A percentile compares a stretch with the other conserved stretches of the same genome.
phyloP scores from a whole-genome alignment of 2,888 invertebrate species.

The Orchesellides sinensis region DNA sequence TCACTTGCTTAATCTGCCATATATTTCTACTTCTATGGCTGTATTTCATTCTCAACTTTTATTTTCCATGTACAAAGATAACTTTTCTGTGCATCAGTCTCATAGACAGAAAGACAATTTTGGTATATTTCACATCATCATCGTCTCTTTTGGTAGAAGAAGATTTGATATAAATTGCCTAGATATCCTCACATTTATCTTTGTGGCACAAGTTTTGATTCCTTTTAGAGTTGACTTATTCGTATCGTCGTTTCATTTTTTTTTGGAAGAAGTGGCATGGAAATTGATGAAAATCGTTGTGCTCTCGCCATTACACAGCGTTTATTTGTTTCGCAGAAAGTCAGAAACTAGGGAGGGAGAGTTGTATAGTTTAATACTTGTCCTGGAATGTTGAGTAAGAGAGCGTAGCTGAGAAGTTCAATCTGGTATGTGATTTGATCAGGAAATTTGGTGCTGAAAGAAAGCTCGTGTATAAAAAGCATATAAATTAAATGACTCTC shows the following conservation, averaged over 20 bases:
- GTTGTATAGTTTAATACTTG: not conserved
- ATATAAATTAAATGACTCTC: not conserved
- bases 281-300: too few relatives aligned
- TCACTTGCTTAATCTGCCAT: conserved; percentile 6
- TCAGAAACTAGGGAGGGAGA: too few relatives aligned
- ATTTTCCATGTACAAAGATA: not conserved
- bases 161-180: too few relatives aligned
- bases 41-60: not conserved
- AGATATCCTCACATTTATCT: too few relatives aligned
- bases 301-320: too few relatives aligned
- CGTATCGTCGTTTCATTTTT: too few relatives aligned
- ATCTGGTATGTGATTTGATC: conserved; percentile 43
- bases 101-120: conserved; percentile 10
- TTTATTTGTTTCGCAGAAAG: too few relatives aligned
- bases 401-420: not conserved
- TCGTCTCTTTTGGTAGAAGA: not conserved
- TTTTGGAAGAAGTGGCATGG: too few relatives aligned
- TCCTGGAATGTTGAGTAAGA: not conserved
- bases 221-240: not conserved
- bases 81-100: not conserved
- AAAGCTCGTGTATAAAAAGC: too few relatives aligned
- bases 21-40: not conserved
- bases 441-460: conserved; percentile 32
- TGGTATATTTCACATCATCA: conserved; percentile 20
- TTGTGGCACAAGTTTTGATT: not conserved